A percentile compares a stretch with the other conserved stretches of the same genome.
Evolutionary conservation across 2,113 vertebrate genomes (phyloP).

Genomic region (Ardeotis arabs): DNA sequence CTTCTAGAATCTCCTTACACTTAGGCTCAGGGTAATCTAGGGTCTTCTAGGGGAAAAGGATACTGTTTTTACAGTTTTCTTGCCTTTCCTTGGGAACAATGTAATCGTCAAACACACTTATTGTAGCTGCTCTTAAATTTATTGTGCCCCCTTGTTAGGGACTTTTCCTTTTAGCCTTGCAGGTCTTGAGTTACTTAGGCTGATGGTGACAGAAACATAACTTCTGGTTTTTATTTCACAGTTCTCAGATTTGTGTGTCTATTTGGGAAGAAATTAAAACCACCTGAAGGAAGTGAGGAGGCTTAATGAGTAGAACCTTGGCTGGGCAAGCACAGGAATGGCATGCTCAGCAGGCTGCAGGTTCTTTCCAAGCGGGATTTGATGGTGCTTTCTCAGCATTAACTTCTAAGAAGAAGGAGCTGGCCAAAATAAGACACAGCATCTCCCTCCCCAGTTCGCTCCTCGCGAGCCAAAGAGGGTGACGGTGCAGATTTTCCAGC

Average conservation of each 20-base stretch:
- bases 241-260: not conserved
- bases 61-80: not conserved
- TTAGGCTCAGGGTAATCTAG: not conserved
- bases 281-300: not conserved
- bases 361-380: not conserved
- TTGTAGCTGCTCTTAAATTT: not conserved
- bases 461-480: not conserved
- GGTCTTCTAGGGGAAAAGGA: not conserved
- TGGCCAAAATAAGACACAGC: not conserved
- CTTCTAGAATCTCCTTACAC: not conserved
- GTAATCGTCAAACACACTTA: no score
- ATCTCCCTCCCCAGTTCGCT: not conserved
- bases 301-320: not conserved
- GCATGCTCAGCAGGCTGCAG: not conserved
- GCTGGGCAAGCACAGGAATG: not conserved
- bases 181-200: not conserved
- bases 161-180: no score
- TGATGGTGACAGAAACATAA: not conserved
- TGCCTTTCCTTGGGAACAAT: not conserved
- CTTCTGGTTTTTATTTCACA: not conserved
- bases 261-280: not conserved
- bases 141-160: not conserved
- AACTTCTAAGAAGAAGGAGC: not conserved
- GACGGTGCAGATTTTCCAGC: not conserved
- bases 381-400: not conserved